Conservation (phyloP, 2,888 invertebrate species). For the Drosophila lacicola region DNA sequence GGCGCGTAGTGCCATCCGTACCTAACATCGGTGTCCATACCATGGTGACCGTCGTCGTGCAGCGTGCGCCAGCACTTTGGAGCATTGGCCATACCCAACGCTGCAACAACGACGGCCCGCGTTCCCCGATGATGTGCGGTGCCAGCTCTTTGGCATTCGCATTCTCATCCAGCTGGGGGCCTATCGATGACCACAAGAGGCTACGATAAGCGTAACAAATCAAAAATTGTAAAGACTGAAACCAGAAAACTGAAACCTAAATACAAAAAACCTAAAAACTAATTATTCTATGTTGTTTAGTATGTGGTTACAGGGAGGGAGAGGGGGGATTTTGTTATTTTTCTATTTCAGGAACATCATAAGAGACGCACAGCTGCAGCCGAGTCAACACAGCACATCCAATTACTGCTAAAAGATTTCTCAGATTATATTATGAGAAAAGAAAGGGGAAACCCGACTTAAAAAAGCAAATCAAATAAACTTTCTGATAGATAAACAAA, state of each 20-base stretch:
- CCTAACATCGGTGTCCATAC: slow-evolving; percentile 19
- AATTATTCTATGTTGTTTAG: slow-evolving; percentile 13
- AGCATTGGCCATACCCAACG: slow-evolving; percentile 41
- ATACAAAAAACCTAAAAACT: slow-evolving; percentile 17
- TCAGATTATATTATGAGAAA: no score
- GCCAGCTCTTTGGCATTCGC: slow-evolving; percentile 5
- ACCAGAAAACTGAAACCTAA: slow-evolving; percentile 17
- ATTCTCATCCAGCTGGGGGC: slow-evolving; percentile 48
- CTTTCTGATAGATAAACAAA: background rate
- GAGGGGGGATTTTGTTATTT: background rate
- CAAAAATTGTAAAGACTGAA: slow-evolving; percentile 52
- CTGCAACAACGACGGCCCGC: slow-evolving; percentile 32
- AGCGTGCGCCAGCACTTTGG: slow-evolving; percentile 49
- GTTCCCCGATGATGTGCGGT: slow-evolving; percentile 22
- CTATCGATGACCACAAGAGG: slow-evolving; percentile 58
- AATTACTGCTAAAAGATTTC: no score
- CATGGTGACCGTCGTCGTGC: slow-evolving; percentile 33
- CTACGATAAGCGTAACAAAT: background rate
- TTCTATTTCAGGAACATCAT: background rate
- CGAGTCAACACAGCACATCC: no score
- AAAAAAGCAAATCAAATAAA: background rate
- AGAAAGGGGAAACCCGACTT: no score
- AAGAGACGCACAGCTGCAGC: background rate
- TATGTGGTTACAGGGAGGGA: background rate
- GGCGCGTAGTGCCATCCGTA: slow-evolving; percentile 49